Percentiles rank a stretch among this genome's conserved stretches.
phyloP scores from a whole-genome alignment of 1,140 invertebrate species.

The Leptonema lineaticorne region DNA sequence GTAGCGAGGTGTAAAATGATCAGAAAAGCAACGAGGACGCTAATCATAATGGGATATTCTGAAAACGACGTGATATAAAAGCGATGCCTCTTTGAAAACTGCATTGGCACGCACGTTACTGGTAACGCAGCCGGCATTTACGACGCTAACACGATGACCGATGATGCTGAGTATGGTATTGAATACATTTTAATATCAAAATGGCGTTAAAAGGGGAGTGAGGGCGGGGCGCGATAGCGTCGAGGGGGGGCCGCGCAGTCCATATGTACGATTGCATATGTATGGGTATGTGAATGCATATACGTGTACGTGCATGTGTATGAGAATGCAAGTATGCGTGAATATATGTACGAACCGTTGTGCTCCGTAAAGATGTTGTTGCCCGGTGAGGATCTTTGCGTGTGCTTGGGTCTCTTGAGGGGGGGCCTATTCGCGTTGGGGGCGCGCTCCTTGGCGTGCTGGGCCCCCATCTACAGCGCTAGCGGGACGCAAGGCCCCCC shows the following conservation, averaged over 20 bases:
- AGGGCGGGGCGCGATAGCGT: not conserved
- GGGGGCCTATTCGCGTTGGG: conserved; percentile 59
- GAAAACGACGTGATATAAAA: too few species aligned
- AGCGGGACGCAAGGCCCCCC: conserved; percentile 1
- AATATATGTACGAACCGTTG: conserved; percentile 57
- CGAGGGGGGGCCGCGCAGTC: not conserved
- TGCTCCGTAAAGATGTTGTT: conserved; percentile 77
- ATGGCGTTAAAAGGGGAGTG: not conserved
- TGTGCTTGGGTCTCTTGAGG: conserved; percentile 63
- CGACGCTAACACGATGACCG: too few species aligned
- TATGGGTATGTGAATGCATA: not conserved
- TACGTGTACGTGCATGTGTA: not conserved
- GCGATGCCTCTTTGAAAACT: too few species aligned
- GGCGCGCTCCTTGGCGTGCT: conserved; percentile 71
- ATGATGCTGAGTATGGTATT: too few species aligned
- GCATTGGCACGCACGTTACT: too few species aligned
- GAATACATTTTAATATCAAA: too few species aligned
- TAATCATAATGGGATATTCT: too few species aligned
- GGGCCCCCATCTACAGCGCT: conserved; percentile 63
- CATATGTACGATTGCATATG: not conserved
- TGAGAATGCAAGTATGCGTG: not conserved
- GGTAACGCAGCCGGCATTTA: too few species aligned
- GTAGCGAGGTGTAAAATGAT: too few species aligned
- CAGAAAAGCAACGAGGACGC: too few species aligned
- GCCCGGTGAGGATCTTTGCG: conserved; percentile 64